Percentiles rank a stretch among this genome's conserved stretches.
Conservation (phyloP, 2,888 invertebrate species). For the Plebejus melissa region DNA sequence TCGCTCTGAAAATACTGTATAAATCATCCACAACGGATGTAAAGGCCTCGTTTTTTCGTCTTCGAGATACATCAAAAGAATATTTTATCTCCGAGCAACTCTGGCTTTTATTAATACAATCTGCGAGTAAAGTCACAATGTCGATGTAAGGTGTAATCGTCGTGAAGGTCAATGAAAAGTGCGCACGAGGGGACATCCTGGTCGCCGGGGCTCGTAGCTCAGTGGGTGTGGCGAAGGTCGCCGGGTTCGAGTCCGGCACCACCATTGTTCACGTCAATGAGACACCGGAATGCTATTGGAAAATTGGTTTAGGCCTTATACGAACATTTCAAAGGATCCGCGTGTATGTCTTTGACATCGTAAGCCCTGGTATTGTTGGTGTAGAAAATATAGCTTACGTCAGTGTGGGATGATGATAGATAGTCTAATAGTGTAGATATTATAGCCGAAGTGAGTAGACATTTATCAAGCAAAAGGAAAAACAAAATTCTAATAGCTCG, state of each 20-base stretch:
- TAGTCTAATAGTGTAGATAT: too few relatives aligned
- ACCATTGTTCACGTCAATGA: constrained; percentile 4
- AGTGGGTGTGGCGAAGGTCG: constrained; percentile 7
- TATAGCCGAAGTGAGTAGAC: too few relatives aligned
- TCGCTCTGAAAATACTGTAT: too few relatives aligned
- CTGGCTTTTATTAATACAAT: background rate
- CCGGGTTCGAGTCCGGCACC: background rate
- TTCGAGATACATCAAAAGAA: background rate
- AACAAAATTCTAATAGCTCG: background rate
- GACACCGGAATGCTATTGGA: constrained; percentile 3
- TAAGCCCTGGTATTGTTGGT: background rate
- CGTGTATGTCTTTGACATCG: background rate
- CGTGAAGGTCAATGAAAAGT: constrained; percentile 2
- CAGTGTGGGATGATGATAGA: too few relatives aligned
- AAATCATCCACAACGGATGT: too few relatives aligned
- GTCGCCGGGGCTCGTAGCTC: background rate
- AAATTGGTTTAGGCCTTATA: background rate
- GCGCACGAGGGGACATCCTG: background rate
- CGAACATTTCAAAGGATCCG: background rate
- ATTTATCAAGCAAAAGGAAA: too few relatives aligned
- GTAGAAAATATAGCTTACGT: too few relatives aligned
- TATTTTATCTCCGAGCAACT: background rate
- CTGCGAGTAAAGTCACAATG: background rate
- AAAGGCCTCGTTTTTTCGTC: too few relatives aligned
- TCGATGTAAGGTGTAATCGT: constrained; percentile 1